These are phyloP conservation scores for Oscheius sp. DNA, from an alignment of 2,888 invertebrate genomes.

Conservation along the genomic window DNA sequence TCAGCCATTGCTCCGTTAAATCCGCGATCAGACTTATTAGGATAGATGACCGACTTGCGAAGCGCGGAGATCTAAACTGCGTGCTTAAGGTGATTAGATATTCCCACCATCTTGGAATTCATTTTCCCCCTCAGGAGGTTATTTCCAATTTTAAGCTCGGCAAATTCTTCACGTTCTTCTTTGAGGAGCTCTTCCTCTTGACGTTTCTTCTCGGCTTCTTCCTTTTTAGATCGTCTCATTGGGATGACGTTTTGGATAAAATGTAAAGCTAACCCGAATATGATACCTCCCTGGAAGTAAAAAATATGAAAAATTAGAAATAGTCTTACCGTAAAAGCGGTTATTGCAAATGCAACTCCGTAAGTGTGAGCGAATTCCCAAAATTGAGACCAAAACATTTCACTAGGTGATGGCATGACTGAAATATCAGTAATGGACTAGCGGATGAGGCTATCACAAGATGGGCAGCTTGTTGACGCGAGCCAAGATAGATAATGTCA, in stretches of 20 bases:
- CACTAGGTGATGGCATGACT: constrained; percentile 9
- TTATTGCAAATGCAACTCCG: constrained; percentile 3
- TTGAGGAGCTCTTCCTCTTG: background rate
- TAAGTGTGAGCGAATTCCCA: constrained; percentile 8
- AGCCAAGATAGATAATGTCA: constrained; percentile 18
- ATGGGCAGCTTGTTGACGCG: background rate
- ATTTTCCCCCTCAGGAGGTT: constrained; percentile 6
- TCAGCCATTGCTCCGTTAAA: constrained; percentile 10
- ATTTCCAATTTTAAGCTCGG: constrained; percentile 3
- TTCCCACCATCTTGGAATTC: constrained; percentile 16
- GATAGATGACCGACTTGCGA: constrained; percentile 4
- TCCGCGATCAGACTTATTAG: background rate
- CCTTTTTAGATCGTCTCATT: background rate
- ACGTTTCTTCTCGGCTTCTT: background rate
- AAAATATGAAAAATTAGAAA: background rate
- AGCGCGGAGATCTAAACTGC: constrained; percentile 18
- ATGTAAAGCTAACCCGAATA: constrained; percentile 12
- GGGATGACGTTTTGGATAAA: constrained; percentile 18
- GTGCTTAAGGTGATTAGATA: background rate
- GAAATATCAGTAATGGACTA: background rate
- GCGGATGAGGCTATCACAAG: background rate
- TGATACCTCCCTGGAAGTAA: background rate
- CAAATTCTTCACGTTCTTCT: background rate
- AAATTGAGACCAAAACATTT: constrained; percentile 19
- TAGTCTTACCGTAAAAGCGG: background rate